Evolutionary conservation across 2,797 vertebrate species (phyloP).

Genomic region (Synaphobranchus kaupii): DNA sequence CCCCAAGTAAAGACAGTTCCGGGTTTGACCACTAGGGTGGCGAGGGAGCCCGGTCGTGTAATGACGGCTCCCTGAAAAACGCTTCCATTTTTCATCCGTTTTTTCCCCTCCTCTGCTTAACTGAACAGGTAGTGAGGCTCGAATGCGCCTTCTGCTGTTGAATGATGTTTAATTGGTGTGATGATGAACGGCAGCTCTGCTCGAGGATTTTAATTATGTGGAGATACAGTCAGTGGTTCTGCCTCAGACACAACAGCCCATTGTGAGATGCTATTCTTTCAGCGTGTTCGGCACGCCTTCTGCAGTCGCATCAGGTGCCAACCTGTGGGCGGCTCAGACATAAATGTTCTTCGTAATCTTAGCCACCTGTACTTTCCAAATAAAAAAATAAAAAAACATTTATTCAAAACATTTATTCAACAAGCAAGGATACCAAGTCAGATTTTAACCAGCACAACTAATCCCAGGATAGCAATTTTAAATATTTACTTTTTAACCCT

Average conservation of each 20-base stretch:
- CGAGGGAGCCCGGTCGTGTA: neutral
- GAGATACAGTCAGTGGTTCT: neutral
- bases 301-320: neutral
- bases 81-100: neutral
- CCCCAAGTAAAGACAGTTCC: neutral
- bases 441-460: neutral
- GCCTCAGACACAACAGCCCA: neutral
- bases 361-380: neutral
- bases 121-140: neutral
- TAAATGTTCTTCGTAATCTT: neutral
- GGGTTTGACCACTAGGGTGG: neutral
- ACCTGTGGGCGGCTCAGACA: neutral
- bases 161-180: neutral
- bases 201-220: neutral
- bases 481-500: conserved; percentile 16
- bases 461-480: neutral
- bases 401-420: neutral
- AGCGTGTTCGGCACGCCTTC: neutral
- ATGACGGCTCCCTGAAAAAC: neutral
- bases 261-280: neutral
- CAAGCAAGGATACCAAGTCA: neutral
- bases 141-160: neutral
- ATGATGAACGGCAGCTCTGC: neutral
- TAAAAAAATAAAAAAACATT: neutral
- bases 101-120: neutral